These are phyloP conservation scores for Drosophila seguyi DNA, from an alignment of 1,140 invertebrate genomes.

Conservation along the genomic window DNA sequence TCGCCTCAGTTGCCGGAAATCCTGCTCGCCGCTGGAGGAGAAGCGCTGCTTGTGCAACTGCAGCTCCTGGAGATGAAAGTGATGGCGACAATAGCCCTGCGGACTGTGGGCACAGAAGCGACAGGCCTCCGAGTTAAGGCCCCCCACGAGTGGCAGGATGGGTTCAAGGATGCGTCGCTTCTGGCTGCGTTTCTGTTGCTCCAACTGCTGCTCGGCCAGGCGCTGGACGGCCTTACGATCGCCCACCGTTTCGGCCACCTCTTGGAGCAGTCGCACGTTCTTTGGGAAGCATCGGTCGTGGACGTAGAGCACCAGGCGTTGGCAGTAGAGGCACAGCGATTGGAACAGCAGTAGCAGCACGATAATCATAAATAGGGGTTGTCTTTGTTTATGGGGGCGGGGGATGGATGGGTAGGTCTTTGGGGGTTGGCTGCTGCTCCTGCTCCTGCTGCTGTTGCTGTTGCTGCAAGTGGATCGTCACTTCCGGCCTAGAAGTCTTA, in stretches of 20 bases:
- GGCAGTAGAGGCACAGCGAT: conserved; percentile 84
- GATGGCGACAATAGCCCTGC: conserved; percentile 81
- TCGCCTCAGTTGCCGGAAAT: conserved; percentile 65
- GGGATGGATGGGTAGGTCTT: conserved; percentile 2
- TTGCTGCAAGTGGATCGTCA: conserved; percentile 9
- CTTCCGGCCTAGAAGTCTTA: conserved; percentile 13
- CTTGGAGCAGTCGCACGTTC: conserved; percentile 77
- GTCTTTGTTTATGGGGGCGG: conserved; percentile 7
- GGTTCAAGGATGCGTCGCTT: conserved; percentile 69
- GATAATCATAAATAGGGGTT: conserved; percentile 83
- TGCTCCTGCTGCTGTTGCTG: conserved; percentile 6
- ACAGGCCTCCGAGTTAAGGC: conserved; percentile 65
- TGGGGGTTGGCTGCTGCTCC: conserved; percentile 39
- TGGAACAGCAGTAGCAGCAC: conserved; percentile 83
- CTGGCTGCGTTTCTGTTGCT: conserved; percentile 62
- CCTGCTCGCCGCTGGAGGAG: conserved; percentile 39
- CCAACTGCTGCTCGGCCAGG: conserved; percentile 64
- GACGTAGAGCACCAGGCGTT: conserved; percentile 79
- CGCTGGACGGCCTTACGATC: conserved; percentile 75
- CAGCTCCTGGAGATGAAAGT: conserved; percentile 77
- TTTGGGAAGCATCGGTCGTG: conserved; percentile 84
- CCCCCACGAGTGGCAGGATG: conserved; percentile 55
- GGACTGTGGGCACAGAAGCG: conserved; percentile 84
- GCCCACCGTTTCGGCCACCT: conserved; percentile 79
- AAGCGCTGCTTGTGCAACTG: conserved; percentile 41